Conservation (phyloP, 2,888 invertebrate species). For the Melanostoma scalare region DNA sequence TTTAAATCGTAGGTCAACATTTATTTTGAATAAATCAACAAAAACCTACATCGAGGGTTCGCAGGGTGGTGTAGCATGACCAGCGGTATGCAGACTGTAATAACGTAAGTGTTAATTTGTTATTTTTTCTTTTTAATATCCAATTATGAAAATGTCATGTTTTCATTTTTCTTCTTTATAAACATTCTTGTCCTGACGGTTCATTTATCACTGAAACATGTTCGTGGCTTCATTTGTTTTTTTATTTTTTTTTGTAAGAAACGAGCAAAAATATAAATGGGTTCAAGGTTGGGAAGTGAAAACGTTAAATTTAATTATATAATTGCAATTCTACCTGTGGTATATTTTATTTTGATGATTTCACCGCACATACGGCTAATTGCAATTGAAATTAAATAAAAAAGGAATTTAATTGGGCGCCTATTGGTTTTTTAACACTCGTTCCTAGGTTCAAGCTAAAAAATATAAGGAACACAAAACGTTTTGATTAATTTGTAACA, state of each 20-base stretch:
- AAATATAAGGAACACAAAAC: slow-evolving; percentile 1
- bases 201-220: neutral
- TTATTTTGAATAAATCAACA: slow-evolving; percentile 27
- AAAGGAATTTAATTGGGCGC: slow-evolving; percentile 47
- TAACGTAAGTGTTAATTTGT: slow-evolving; percentile 66
- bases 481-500: slow-evolving; percentile 49
- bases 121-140: neutral
- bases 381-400: slow-evolving; percentile 13
- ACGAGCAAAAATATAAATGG: neutral
- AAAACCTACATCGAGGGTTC: slow-evolving; percentile 28
- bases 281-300: slow-evolving; percentile 1
- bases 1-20: slow-evolving; percentile 39
- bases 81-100: slow-evolving; percentile 71
- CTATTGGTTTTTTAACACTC: slow-evolving; percentile 28
- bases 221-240: neutral
- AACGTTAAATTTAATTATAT: slow-evolving; percentile 31
- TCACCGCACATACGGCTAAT: slow-evolving; percentile 4
- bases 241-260: neutral
- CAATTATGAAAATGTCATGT: neutral
- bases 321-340: slow-evolving; percentile 16
- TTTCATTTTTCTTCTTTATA: neutral
- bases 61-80: slow-evolving; percentile 54
- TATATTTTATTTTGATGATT: slow-evolving; percentile 12
- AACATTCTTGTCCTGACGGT: neutral
- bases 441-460: neutral